Evolutionary conservation across 1,140 invertebrate genomes (phyloP), one percentile per base, ranked within the genome.

Genomic region (Trypoxylus dichotomus): DNA sequence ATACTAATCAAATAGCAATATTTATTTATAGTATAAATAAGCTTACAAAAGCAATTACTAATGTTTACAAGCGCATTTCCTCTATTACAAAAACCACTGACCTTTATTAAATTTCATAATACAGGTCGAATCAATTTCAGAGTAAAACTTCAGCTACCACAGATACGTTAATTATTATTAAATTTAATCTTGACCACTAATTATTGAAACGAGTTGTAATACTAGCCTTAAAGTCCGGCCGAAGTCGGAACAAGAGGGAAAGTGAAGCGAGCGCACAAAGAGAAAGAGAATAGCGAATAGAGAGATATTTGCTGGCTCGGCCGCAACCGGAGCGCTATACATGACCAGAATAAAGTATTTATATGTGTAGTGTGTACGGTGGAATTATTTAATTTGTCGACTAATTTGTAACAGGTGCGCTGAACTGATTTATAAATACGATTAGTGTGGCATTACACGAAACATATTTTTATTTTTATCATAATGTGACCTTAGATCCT

Each of bases 131-230:
- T 68, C 27, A 68, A 68, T 68, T 29, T 5, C 24, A 68, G 11
- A 68, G 60, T 24, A 68, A 68, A 68, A 29, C 60, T 68, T 29
- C 24, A 24, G 27, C 27, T 29, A 68, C 60, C 60, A 29, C 60
- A 27, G 27, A 68, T 68, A 68, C 60, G 60, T 68, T 68, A 68
- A 68, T 68, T 68, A 68, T 68, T 68, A 68, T 68, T 68, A 68
- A 25, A 68, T 68, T 68, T 68, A 68, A 25, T 68, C 60, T 68
- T 68, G 60, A 68, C 60, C 60, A 29, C 60, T 68, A 68, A 68
- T 25, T 68, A 68, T 68, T 68, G 60, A 68, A 68, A 68, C 60
- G 27, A 68, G 60, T 68, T 25, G 60, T 68, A 68, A 68, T 68
- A 68, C 60, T 68, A 68, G 27, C 60, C 60, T 68, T 68, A 68